phyloP scores from a whole-genome alignment of 2,888 invertebrate species.

The Formica aserva region DNA sequence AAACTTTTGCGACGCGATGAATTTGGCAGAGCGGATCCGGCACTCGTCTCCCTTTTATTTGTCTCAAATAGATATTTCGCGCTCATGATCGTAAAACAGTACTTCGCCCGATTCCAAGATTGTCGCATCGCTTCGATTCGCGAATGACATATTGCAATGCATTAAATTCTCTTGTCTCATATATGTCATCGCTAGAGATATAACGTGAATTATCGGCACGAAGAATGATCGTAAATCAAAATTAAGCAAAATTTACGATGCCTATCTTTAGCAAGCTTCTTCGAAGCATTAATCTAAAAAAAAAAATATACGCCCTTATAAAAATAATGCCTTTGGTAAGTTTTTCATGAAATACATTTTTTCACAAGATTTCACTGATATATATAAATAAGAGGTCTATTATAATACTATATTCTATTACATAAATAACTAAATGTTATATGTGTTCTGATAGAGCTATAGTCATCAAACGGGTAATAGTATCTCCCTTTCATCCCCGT shows the following conservation, averaged over 20 bases:
- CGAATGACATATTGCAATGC: not conserved
- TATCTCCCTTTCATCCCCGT: not conserved
- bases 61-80: constrained; percentile 8
- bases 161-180: not conserved
- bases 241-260: not conserved
- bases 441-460: not conserved
- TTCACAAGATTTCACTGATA: not conserved
- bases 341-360: not conserved
- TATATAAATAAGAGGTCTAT: not conserved
- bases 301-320: not conserved
- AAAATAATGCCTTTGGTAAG: not conserved
- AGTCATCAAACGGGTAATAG: not conserved
- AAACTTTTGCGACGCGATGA: constrained; percentile 6
- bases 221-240: not conserved
- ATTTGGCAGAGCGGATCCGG: not conserved
- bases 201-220: not conserved
- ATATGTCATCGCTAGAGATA: not conserved
- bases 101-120: constrained; percentile 3
- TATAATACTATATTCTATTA: not conserved
- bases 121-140: not conserved
- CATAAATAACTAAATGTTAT: not conserved
- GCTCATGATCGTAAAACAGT: constrained; percentile 7
- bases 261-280: not conserved
- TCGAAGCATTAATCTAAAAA: not conserved
- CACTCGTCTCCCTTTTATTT: not conserved